A percentile compares a stretch with the other conserved stretches of the same genome.
Conservation (phyloP, 30 jellyfish, hydroid and myxozoan species). For the Turritopsis rubra region DNA sequence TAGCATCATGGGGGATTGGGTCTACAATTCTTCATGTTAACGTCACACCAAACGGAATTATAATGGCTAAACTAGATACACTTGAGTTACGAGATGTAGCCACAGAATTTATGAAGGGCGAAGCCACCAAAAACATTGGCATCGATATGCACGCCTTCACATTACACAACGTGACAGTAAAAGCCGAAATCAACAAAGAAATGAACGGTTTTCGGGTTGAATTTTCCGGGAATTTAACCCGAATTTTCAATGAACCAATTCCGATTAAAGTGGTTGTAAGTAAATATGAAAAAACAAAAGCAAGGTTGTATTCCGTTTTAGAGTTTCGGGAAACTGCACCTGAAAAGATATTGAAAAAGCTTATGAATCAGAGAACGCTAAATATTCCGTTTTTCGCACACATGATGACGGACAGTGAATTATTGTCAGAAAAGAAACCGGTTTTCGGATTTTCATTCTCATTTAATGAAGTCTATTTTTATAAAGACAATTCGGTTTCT, state of each 20-base stretch:
- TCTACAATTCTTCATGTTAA: constrained; percentile 11
- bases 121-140: constrained; percentile 31
- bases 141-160: constrained; percentile 49
- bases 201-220: constrained; percentile 44
- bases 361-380: constrained; percentile 56
- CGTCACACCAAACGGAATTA: constrained; percentile 36
- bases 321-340: constrained; percentile 67
- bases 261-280: constrained; percentile 49
- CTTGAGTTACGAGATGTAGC: constrained; percentile 48
- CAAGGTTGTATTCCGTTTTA: constrained; percentile 47
- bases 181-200: constrained; percentile 42
- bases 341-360: constrained; percentile 44
- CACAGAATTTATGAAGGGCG: constrained; percentile 35
- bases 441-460: constrained; percentile 65
- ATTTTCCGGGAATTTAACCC: constrained; percentile 45
- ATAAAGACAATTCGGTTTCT: constrained; percentile 41
- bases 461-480: constrained; percentile 55
- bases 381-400: constrained; percentile 72
- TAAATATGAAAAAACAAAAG: constrained; percentile 42
- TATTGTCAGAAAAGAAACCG: constrained; percentile 50
- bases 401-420: constrained; percentile 64
- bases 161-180: constrained; percentile 44
- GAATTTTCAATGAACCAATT: constrained; percentile 36
- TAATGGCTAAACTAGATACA: constrained; percentile 27
- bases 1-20: constrained; percentile 47